These are phyloP conservation scores for Coreoperca whiteheadi DNA, from an alignment of 2,113 vertebrate genomes.

Conservation along the genomic window DNA sequence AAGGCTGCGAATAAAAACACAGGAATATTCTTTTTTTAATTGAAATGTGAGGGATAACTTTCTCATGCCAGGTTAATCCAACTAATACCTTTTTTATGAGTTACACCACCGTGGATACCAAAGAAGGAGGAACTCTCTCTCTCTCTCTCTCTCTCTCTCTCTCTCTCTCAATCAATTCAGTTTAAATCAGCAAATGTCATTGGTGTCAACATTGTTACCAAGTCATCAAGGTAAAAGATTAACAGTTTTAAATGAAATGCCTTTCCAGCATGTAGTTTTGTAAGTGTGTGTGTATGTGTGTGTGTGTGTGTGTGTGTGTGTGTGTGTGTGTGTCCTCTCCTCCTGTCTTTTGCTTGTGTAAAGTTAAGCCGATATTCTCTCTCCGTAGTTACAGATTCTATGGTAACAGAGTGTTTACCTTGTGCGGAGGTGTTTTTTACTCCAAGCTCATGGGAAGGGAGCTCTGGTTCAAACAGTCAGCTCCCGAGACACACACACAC, in stretches of 20 bases:
- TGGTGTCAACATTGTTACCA: constrained; percentile 21
- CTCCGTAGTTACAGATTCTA: constrained; percentile 75
- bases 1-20: background rate
- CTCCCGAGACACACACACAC: background rate
- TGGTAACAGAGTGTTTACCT: constrained; percentile 74
- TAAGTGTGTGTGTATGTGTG: constrained; percentile 5
- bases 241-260: constrained; percentile 50
- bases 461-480: constrained; percentile 28
- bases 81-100: constrained; percentile 72
- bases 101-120: background rate
- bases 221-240: constrained; percentile 34
- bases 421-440: constrained; percentile 57
- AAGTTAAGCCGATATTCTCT: constrained; percentile 54
- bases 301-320: constrained; percentile 1
- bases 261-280: constrained; percentile 1
- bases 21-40: constrained; percentile 20
- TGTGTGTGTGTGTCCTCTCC: background rate
- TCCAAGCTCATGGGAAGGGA: constrained; percentile 60
- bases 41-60: constrained; percentile 35
- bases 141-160: no score
- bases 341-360: constrained; percentile 24
- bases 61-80: constrained; percentile 26
- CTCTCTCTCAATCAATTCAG: background rate
- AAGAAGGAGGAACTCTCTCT: background rate
- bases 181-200: constrained; percentile 3